Evolutionary conservation across 2,888 invertebrate genomes (phyloP).

Genomic region (Sipha maydis): DNA sequence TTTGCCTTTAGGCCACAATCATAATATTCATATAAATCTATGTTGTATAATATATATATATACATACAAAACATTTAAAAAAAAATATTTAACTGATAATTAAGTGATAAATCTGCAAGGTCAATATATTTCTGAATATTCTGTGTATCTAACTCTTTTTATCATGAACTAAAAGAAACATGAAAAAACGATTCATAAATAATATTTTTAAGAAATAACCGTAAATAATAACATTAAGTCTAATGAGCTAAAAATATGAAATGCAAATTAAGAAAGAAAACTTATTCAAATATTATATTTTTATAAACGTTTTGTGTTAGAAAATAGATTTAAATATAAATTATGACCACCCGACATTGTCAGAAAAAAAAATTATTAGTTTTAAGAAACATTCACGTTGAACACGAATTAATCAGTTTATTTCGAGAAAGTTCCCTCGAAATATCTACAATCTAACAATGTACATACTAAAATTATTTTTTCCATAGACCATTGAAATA

Average conservation of each 20-base stretch:
- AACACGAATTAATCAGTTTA: constrained; percentile 3
- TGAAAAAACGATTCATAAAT: no score
- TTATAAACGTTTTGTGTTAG: no score
- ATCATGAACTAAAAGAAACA: no score
- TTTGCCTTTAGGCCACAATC: background rate
- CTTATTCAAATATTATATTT: background rate
- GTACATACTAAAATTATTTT: background rate
- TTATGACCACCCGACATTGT: no score
- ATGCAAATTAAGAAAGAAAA: background rate
- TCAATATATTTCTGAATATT: background rate
- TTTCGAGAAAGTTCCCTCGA: constrained; percentile 1
- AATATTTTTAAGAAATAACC: no score
- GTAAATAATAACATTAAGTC: no score
- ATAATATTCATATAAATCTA: no score
- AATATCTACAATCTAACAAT: constrained; percentile 20
- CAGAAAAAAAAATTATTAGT: no score
- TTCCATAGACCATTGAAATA: constrained; percentile 14
- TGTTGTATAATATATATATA: background rate
- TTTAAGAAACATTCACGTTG: background rate
- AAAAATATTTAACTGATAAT: background rate
- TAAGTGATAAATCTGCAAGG: background rate
- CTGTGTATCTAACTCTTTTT: background rate
- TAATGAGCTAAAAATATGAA: no score
- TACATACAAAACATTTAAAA: background rate
- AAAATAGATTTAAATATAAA: background rate